Percentiles rank a stretch among this genome's conserved stretches.
Evolutionary conservation across 2,113 vertebrate genomes (phyloP).

Genomic region (Psophia crepitans): DNA sequence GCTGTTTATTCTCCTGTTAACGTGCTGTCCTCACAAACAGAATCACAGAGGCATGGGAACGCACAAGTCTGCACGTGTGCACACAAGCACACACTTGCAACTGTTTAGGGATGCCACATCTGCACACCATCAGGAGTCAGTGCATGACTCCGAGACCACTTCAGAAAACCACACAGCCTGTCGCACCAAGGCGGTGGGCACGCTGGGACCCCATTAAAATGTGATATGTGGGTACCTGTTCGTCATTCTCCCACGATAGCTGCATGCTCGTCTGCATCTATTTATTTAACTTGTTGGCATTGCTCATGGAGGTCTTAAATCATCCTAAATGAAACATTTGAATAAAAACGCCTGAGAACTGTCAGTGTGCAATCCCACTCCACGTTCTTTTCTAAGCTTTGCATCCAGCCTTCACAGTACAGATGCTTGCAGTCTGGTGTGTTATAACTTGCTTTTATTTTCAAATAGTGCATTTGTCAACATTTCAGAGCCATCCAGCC

Average conservation of each 20-base stretch:
- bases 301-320: neutral
- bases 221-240: neutral
- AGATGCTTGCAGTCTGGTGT: slow-evolving; percentile 57
- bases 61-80: neutral
- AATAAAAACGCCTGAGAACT: slow-evolving; percentile 3
- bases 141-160: neutral
- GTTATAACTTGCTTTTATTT: slow-evolving; percentile 59
- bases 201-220: neutral
- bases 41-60: neutral
- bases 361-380: neutral
- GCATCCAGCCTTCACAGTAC: slow-evolving; percentile 51
- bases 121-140: neutral
- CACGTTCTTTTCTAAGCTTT: neutral
- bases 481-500: slow-evolving; percentile 19
- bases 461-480: slow-evolving; percentile 50
- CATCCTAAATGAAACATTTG: neutral
- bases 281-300: neutral
- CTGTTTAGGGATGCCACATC: neutral
- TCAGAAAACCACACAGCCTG: neutral
- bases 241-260: neutral
- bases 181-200: accelerated
- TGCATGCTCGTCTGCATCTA: neutral
- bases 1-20: neutral
- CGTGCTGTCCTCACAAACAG: neutral
- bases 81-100: neutral